Evolutionary conservation across 2,888 invertebrate genomes (phyloP).

Genomic region (Corythucha ciliata): DNA sequence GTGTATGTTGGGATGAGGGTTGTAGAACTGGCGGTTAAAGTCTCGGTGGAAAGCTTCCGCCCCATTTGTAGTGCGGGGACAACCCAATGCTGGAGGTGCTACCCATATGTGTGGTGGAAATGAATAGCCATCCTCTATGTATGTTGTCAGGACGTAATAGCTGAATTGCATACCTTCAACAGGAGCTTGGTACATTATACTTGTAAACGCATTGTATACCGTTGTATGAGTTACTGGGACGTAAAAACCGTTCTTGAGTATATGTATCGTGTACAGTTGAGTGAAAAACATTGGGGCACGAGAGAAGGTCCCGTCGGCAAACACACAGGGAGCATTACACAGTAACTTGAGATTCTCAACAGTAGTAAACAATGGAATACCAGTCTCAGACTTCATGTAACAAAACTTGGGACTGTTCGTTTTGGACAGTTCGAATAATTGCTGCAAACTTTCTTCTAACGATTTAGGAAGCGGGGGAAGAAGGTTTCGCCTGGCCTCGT

Average conservation of each 20-base stretch:
- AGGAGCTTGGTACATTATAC: slow-evolving; percentile 9
- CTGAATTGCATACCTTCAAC: slow-evolving; percentile 1
- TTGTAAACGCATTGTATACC: slow-evolving; percentile 10
- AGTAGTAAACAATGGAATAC: no score
- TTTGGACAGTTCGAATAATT: not conserved
- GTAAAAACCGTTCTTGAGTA: no score
- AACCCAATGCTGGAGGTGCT: no score
- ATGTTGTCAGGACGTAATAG: slow-evolving; percentile 13
- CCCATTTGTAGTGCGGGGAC: no score
- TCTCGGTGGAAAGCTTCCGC: no score
- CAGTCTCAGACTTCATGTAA: not conserved
- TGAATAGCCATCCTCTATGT: slow-evolving; percentile 31
- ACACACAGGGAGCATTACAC: no score
- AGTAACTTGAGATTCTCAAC: no score
- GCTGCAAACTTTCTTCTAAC: slow-evolving; percentile 2
- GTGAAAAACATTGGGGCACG: no score
- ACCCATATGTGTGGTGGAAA: no score
- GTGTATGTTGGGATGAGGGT: not conserved
- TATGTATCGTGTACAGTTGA: no score
- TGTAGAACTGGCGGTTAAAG: slow-evolving; percentile 5
- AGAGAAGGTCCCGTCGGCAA: no score
- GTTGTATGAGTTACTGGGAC: no score
- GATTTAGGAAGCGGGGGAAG: slow-evolving; percentile 4
- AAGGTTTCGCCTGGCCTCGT: not conserved
- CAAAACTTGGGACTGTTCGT: not conserved